Conservation (phyloP, 2,797 vertebrate genomes). For the Lepilemur ruficaudatus region DNA sequence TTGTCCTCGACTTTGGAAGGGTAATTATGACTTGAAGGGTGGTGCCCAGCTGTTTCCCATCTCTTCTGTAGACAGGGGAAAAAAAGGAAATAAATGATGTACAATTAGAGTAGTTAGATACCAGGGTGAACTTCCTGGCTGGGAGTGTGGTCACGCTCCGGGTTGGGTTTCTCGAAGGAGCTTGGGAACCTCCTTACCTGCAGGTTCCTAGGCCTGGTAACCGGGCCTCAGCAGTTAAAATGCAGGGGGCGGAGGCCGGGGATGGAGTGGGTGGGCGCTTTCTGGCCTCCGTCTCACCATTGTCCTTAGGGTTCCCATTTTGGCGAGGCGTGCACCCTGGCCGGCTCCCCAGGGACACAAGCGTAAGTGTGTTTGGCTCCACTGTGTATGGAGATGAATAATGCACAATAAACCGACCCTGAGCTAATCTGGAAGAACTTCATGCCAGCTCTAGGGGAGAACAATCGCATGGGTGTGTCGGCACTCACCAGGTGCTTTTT, state of each 20-base stretch:
- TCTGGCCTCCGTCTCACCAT: not conserved
- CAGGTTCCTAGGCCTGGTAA: not conserved
- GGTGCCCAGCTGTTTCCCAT: conserved; percentile 54
- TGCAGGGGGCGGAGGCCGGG: not conserved
- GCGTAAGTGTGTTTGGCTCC: not conserved
- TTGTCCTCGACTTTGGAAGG: not conserved
- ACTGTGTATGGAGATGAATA: accelerated
- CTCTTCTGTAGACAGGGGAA: not conserved
- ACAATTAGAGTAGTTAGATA: conserved; percentile 16
- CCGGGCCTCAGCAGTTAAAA: not conserved
- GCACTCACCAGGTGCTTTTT: conserved; percentile 19
- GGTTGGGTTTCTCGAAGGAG: not conserved
- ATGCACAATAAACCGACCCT: not conserved
- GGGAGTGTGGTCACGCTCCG: not conserved
- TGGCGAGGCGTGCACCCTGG: not conserved
- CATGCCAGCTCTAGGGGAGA: not conserved
- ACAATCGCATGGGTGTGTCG: conserved; percentile 41
- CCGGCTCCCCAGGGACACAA: not conserved
- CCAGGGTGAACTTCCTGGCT: conserved; percentile 38
- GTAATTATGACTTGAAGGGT: conserved; percentile 37
- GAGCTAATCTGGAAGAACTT: not conserved
- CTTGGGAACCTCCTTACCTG: not conserved
- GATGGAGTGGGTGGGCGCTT: not conserved
- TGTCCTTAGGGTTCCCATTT: not conserved
- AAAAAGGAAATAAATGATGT: conserved; percentile 4